Base-by-base conservation (phyloP, 2,113 vertebrate genomes). In the Bostrychus sinensis region DNA sequence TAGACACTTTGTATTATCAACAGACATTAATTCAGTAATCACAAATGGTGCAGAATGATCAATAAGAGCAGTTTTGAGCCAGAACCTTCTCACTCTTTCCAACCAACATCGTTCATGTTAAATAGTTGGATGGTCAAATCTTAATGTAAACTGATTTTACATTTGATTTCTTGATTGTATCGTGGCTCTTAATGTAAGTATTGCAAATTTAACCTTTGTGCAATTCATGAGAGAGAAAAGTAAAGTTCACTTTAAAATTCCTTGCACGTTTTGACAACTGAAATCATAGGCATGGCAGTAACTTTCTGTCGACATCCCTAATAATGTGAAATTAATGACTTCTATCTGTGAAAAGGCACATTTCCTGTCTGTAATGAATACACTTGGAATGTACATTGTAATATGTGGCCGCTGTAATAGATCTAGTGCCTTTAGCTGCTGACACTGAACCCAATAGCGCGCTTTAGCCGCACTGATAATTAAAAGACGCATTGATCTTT, bases 401-500 rank as follows among this genome's bases (percentile, higher is more conserved):
- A 71, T 55, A 58, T 73, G 25, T 76, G 34, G 64, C 67, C 71
- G 9, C 51, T 75, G 71, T 74, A 86, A 83, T 62, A 76, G 82
- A 83, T 78, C 74, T 51, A 65, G 75, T 55, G 62, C 66, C 63
- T 64, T 56, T 37, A 76, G 82, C 64, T 41, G 74, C 72, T 62
- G 69, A 78, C 65, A 57, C 62, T 14, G 50, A 72, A 78, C 72
- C 78, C 82, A 82, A 72, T 56, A 70, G 82, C 63, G 19, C 41
- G 75, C 73, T 72, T 89, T 81, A 80, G 79, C 84, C 78, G 34
- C 74, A 66, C 72, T 78, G 77, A 77, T 89, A 88, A 91, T 90
- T 91, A 89, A 91, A 87, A 91, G 87, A 80, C 20, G 32, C 84
- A 92, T 90, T 79, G 89, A 91, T 91, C 82, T 58, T 56, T 66